These are phyloP conservation scores for Sebastes oblongus DNA, from an alignment of 2,797 vertebrate species.

Conservation along the genomic window DNA sequence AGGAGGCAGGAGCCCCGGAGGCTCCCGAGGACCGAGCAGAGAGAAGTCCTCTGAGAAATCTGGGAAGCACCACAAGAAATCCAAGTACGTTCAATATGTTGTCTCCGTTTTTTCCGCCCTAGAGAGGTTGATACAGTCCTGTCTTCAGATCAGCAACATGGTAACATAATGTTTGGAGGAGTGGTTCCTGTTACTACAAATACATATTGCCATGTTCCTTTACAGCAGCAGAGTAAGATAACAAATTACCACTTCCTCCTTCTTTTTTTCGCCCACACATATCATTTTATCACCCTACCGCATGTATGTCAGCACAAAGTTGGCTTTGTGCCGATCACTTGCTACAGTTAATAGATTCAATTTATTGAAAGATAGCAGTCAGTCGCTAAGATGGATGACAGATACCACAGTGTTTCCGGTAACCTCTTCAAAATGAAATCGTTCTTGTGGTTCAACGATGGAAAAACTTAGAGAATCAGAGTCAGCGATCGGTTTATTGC, in stretches of 20 bases:
- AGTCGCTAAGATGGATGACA: not conserved
- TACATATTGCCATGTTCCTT: not conserved
- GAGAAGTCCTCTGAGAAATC: slow-evolving; percentile 94
- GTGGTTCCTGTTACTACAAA: not conserved
- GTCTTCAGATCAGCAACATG: not conserved
- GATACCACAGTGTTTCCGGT: not conserved
- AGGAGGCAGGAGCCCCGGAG: slow-evolving; percentile 91
- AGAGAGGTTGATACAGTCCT: not conserved
- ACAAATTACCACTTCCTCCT: not conserved
- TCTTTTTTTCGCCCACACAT: too few relatives aligned
- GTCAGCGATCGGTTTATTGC: not conserved
- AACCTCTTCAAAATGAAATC: not conserved
- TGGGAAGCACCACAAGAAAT: slow-evolving; percentile 95
- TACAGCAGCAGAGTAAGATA: not conserved
- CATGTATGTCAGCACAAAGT: not conserved
- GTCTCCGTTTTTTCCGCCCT: not conserved
- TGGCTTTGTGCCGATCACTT: not conserved
- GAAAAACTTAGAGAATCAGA: not conserved
- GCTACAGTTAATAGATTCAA: not conserved
- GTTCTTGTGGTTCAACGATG: not conserved
- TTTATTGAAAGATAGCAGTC: not conserved
- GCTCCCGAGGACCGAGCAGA: slow-evolving; percentile 92
- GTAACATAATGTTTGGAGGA: not conserved
- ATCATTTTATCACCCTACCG: too few relatives aligned
- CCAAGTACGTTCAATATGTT: slow-evolving; percentile 79